Conservation (phyloP, 1,140 invertebrate genomes). For the Tetragnatha versicolor region DNA sequence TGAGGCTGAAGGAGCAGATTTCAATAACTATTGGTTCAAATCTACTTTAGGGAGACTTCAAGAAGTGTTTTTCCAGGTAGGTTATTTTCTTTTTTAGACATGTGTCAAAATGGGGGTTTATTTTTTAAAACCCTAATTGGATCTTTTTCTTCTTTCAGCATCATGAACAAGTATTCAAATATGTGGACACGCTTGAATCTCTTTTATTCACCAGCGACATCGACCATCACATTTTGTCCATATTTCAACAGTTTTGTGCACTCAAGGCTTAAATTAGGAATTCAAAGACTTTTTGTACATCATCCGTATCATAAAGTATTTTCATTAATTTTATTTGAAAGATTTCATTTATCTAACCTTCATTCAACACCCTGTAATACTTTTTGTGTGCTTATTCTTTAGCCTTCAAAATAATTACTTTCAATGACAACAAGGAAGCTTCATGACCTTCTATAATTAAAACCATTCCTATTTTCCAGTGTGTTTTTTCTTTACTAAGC, state of each 20-base stretch:
- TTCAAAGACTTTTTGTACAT: no score
- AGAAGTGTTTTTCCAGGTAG: slow-evolving; percentile 93
- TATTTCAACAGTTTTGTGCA: slow-evolving; percentile 96
- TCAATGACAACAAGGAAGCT: no score
- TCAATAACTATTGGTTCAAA: slow-evolving; percentile 95
- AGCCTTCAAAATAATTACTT: no score
- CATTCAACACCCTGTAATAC: no score
- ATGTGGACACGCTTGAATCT: slow-evolving; percentile 92
- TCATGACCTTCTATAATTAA: no score
- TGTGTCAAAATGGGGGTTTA: neutral
- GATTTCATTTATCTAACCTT: no score
- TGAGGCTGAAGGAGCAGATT: slow-evolving; percentile 91
- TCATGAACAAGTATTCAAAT: slow-evolving; percentile 97
- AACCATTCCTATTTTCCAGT: no score
- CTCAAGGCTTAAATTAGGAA: slow-evolving; percentile 62
- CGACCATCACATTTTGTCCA: slow-evolving; percentile 93
- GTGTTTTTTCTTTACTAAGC: no score
- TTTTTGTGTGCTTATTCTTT: no score
- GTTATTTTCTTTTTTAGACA: slow-evolving; percentile 61
- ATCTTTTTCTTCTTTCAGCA: slow-evolving; percentile 71
- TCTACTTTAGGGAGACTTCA: slow-evolving; percentile 94
- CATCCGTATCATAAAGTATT: neutral
- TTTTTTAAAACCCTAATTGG: neutral
- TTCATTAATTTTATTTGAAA: no score
- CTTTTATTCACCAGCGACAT: slow-evolving; percentile 95